Evolutionary conservation across 1,140 invertebrate genomes (phyloP).

Genomic region (Pygmarrhopalites habei): DNA sequence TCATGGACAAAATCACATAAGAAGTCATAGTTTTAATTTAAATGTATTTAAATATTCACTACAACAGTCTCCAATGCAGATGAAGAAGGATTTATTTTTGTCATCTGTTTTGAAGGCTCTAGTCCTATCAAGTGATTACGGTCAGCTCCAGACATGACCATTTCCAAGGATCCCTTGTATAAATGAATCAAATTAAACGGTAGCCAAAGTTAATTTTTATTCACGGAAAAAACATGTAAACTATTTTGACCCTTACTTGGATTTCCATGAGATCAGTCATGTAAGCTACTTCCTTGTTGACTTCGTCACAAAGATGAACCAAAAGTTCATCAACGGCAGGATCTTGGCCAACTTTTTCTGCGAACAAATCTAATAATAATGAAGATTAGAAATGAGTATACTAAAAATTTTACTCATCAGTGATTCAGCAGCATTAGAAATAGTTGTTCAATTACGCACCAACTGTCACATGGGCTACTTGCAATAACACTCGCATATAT

Average conservation of each 20-base stretch:
- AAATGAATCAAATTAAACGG: conserved; percentile 52
- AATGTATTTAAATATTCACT: conserved; percentile 12
- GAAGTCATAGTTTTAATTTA: neutral
- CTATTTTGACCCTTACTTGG: conserved; percentile 40
- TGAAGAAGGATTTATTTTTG: conserved; percentile 29
- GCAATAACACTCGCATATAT: conserved; percentile 63
- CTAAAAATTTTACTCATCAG: neutral
- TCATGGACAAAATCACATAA: neutral
- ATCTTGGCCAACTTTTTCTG: conserved; percentile 41
- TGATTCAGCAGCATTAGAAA: conserved; percentile 20
- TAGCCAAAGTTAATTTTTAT: neutral
- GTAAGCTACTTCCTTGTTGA: conserved; percentile 58
- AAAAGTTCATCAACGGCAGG: conserved; percentile 55
- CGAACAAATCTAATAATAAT: conserved; percentile 41
- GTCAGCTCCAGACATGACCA: conserved; percentile 15
- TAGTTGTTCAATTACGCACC: conserved; percentile 44
- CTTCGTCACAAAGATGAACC: conserved; percentile 51
- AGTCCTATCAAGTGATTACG: neutral
- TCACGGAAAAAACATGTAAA: neutral
- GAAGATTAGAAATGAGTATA: neutral
- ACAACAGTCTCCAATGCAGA: conserved; percentile 23
- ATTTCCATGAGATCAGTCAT: conserved; percentile 45
- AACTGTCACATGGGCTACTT: conserved; percentile 64
- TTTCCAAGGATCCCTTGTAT: conserved; percentile 41
- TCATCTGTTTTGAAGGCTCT: neutral